phyloP scores from a whole-genome alignment of 35 echinoderm and acorn worm genomes.

The Hemicentrotus pulcherrimus region DNA sequence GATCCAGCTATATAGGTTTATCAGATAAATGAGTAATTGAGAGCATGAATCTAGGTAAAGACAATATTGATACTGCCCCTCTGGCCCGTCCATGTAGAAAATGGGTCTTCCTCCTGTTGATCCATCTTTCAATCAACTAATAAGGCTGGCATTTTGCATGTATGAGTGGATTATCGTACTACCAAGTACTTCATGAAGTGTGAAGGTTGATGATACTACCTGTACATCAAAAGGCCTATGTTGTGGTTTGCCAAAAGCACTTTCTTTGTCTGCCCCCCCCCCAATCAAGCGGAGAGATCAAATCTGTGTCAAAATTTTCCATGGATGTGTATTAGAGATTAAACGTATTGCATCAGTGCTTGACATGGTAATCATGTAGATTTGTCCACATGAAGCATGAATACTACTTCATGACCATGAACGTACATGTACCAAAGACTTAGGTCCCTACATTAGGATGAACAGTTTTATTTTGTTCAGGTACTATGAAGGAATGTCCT shows the following conservation, averaged over 20 bases:
- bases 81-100: not conserved
- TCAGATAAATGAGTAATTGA: not conserved
- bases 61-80: not conserved
- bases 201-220: not conserved
- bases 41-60: not conserved
- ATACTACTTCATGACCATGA: not conserved
- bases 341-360: not conserved
- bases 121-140: not conserved
- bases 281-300: not conserved
- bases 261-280: not conserved
- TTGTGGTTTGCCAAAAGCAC: not conserved
- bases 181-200: not conserved
- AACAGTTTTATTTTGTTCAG: not conserved
- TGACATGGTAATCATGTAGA: not conserved
- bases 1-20: not conserved
- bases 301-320: not conserved
- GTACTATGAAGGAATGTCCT: not conserved
- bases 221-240: not conserved
- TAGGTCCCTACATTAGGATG: not conserved
- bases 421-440: not conserved
- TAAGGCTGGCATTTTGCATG: not conserved
- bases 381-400: too few relatives aligned
- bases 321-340: not conserved
- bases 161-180: not conserved
- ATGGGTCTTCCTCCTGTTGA: not conserved